These are phyloP conservation scores for Nettapus auritus DNA, from an alignment of 2,113 vertebrate species.

Conservation along the genomic window DNA sequence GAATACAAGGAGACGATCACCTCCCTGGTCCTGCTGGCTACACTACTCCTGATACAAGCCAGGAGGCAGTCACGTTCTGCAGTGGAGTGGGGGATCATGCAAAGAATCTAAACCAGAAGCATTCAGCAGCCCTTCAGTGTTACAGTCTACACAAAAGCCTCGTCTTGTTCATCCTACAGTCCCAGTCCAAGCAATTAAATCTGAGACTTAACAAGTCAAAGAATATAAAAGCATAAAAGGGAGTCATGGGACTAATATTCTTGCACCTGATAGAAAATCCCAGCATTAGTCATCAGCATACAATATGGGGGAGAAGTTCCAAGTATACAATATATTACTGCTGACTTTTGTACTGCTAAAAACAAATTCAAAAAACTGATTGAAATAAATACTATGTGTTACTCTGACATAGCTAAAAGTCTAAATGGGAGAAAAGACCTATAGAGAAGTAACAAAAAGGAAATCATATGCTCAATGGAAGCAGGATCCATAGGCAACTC, in stretches of 20 bases:
- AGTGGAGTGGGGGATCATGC: too few species aligned
- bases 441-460: background rate
- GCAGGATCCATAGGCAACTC: background rate
- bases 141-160: background rate
- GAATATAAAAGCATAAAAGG: background rate
- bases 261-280: background rate
- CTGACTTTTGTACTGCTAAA: background rate
- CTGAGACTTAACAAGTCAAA: background rate
- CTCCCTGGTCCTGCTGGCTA: too few species aligned
- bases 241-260: background rate
- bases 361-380: fast-evolving
- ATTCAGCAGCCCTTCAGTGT: fast-evolving
- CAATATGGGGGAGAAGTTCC: fast-evolving
- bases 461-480: background rate
- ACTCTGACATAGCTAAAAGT: background rate
- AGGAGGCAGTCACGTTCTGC: too few species aligned
- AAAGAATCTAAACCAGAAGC: too few species aligned
- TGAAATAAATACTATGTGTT: background rate
- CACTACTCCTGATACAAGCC: too few species aligned
- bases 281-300: background rate
- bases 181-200: background rate
- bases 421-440: background rate
- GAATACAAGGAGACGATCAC: too few species aligned
- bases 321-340: too few species aligned
- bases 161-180: background rate